Percentiles rank a stretch among this genome's conserved stretches.
Evolutionary conservation across 2,113 vertebrate species (phyloP).

Genomic region (Pomatorhinus ruficollis): DNA sequence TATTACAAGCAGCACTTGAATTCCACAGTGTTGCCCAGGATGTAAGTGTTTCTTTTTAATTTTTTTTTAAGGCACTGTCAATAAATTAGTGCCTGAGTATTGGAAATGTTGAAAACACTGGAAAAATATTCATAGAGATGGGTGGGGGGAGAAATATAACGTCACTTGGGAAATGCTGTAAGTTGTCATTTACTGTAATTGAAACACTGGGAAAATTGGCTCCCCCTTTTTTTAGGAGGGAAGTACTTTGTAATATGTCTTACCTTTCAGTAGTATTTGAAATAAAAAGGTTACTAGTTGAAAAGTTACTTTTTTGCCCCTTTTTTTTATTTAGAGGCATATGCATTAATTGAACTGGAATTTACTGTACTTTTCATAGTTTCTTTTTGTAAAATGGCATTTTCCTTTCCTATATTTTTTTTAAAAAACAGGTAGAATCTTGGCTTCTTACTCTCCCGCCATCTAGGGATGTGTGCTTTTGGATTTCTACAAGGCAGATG

Average conservation of each 20-base stretch:
- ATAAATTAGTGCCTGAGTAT: background rate
- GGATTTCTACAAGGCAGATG: background rate
- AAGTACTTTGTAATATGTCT: background rate
- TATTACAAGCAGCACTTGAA: slow-evolving; percentile 91
- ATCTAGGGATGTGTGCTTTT: background rate
- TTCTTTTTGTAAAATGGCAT: background rate
- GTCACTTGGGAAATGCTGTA: background rate
- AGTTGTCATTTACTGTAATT: background rate
- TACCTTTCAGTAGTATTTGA: background rate
- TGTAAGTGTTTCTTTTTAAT: slow-evolving; percentile 73
- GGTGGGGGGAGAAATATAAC: background rate
- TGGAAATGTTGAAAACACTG: background rate
- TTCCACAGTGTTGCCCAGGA: slow-evolving; percentile 96
- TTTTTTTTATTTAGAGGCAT: background rate
- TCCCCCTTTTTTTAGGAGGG: background rate
- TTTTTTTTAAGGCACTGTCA: background rate
- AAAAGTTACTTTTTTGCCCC: accelerated
- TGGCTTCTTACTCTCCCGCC: accelerated
- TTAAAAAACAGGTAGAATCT: background rate
- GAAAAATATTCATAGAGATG: background rate
- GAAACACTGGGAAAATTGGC: background rate
- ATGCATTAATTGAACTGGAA: background rate
- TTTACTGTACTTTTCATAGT: background rate
- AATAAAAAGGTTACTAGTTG: background rate
- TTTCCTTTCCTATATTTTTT: background rate